These are phyloP conservation scores for Eutolmus rufibarbis DNA, from an alignment of 2,888 invertebrate species.

Conservation along the genomic window DNA sequence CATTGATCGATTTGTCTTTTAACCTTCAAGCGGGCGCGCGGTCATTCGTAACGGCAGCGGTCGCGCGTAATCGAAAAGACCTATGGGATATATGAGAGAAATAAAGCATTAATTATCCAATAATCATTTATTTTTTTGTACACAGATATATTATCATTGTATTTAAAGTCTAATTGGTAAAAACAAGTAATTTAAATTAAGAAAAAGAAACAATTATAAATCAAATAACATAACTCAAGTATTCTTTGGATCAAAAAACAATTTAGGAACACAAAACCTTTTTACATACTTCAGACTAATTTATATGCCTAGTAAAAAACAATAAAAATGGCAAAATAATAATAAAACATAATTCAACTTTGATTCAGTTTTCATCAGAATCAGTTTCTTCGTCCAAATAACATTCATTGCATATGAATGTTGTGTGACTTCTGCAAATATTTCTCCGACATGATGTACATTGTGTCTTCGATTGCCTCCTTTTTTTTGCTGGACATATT, in stretches of 20 bases:
- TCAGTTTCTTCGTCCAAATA: no score
- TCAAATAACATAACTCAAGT: no score
- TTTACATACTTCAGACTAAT: no score
- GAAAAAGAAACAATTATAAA: no score
- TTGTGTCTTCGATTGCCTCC: not conserved
- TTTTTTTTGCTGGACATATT: conserved; percentile 23
- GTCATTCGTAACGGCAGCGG: not conserved
- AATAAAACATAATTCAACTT: no score
- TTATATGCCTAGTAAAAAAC: no score
- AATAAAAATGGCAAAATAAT: no score
- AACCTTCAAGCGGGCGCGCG: not conserved
- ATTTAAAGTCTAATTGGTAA: not conserved
- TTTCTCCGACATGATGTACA: not conserved
- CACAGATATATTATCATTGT: not conserved
- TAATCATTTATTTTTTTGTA: not conserved
- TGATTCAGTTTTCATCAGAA: no score
- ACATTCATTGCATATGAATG: not conserved
- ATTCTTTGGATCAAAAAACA: no score
- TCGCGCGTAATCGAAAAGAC: not conserved
- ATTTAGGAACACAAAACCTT: no score
- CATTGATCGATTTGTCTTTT: not conserved
- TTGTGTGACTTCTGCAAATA: not conserved
- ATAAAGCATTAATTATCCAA: not conserved
- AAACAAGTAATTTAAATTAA: not conserved
- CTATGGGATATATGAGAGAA: not conserved